phyloP scores from a whole-genome alignment of 37 sponge, comb jelly and placozoan species.

The Halichondria panicea region DNA sequence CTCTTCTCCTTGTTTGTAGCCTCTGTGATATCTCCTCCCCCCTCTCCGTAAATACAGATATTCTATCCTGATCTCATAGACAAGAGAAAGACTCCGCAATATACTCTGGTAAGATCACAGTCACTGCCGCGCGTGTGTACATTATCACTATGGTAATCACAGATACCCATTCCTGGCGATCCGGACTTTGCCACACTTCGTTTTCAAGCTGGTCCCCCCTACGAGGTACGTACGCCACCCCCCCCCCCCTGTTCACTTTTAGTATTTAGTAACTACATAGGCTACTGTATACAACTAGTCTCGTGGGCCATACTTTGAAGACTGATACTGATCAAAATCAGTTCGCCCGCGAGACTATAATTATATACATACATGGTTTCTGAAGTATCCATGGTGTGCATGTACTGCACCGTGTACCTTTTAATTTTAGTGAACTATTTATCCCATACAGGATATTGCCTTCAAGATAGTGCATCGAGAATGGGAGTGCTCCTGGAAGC shows the following conservation, averaged over 20 bases:
- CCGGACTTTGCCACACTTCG: slow-evolving; percentile 89
- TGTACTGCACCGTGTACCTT: too few species aligned
- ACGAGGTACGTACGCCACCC: slow-evolving; percentile 74
- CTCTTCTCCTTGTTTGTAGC: background rate
- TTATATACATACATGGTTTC: too few species aligned
- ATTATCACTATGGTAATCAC: background rate
- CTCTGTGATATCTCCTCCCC: background rate
- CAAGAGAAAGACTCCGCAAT: slow-evolving; percentile 88
- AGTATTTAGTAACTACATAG: too few species aligned
- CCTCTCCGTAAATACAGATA: slow-evolving; percentile 49
- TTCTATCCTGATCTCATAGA: slow-evolving; percentile 97
- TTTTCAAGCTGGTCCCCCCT: slow-evolving; percentile 99
- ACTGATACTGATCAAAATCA: too few species aligned
- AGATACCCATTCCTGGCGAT: slow-evolving; percentile 69
- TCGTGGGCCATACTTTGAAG: too few species aligned
- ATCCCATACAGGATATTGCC: slow-evolving; percentile 86
- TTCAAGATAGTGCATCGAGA: slow-evolving; percentile 97
- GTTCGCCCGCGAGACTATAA: too few species aligned
- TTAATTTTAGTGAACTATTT: too few species aligned
- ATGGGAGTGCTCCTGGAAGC: slow-evolving; percentile 96
- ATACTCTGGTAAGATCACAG: slow-evolving; percentile 62
- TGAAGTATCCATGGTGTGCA: too few species aligned
- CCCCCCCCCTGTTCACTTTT: background rate
- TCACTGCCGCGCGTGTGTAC: background rate
- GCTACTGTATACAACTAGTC: too few species aligned